Conservation (phyloP, 2,888 invertebrate species). For the Bellardia pandia region DNA sequence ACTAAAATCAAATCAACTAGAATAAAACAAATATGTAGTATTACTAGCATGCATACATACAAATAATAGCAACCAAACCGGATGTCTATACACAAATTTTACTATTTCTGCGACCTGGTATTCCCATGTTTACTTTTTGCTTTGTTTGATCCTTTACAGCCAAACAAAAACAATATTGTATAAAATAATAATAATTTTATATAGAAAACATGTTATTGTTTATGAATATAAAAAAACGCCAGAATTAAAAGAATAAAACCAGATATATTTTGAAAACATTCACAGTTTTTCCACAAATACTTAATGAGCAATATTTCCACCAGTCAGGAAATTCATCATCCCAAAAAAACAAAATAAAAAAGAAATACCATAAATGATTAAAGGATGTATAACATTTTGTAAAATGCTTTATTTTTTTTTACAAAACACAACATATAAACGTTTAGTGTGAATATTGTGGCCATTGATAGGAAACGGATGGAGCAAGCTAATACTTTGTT, state of each 20-base stretch:
- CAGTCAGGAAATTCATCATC: not conserved
- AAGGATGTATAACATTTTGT: not conserved
- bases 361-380: not conserved
- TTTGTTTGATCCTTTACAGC: not conserved
- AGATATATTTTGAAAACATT: not conserved
- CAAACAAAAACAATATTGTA: not conserved
- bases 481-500: not conserved
- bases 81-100: not conserved
- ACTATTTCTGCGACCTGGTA: not conserved
- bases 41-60: no score
- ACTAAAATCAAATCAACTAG: no score
- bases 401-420: not conserved
- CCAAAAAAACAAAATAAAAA: not conserved
- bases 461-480: constrained; percentile 38
- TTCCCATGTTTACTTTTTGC: not conserved
- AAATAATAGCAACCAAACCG: not conserved
- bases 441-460: constrained; percentile 42
- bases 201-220: constrained; percentile 8
- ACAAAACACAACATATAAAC: constrained; percentile 9
- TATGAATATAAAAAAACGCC: not conserved
- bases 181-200: not conserved
- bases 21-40: no score
- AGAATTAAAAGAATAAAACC: not conserved
- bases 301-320: not conserved
- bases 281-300: not conserved